Evolutionary conservation across 2,888 invertebrate species (phyloP), one percentile per base, ranked within the genome.

Genomic region (Drosophila mettleri): DNA sequence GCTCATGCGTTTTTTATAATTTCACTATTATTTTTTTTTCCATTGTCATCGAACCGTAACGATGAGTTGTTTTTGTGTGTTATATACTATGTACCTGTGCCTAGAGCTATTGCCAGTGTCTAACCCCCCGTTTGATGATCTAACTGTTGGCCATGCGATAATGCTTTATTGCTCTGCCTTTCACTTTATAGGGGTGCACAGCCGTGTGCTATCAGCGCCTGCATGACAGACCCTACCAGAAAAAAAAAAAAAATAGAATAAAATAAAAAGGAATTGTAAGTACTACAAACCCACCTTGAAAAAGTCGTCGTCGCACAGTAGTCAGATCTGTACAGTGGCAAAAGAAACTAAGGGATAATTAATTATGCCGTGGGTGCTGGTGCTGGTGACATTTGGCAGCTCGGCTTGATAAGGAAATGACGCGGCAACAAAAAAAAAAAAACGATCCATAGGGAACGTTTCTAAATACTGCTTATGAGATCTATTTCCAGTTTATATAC

Each of bases 131-230:
- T 64, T 53, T 74, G 80, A 83, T 86, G 86, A 86, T 84, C 84
- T 84, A 86, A 86, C 86, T 86, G 76, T 83, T 74, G 73, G 74
- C 83, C 84, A 83, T 83, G 84, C 80, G 86, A 86, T 84, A 84
- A 84, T 86, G 72, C 83, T 86, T 80, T 82, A 85, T 69, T 77
- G 72, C 72, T 59, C 64, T 62, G 46, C 66, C 53, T 34, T 45
- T 62, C 52, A 57, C 66, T 68, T 72, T 66, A 82, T 82, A 79
- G 82, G 82, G 86, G 82, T 82, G 85, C 70, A 74, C 65, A 69
- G 60, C 60, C 64, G 36, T 38, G 57, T 33, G 59, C 63, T 75
- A 75, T 72, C 76, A 27, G 64, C 80, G 83, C 83, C 83, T 74
- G 83, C 86, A 83, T 83, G 69, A 64, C 67, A 79, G 52, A 36